Evolutionary conservation across 2,888 invertebrate species (phyloP).

Genomic region (Hydrotaea cyrtoneurina): DNA sequence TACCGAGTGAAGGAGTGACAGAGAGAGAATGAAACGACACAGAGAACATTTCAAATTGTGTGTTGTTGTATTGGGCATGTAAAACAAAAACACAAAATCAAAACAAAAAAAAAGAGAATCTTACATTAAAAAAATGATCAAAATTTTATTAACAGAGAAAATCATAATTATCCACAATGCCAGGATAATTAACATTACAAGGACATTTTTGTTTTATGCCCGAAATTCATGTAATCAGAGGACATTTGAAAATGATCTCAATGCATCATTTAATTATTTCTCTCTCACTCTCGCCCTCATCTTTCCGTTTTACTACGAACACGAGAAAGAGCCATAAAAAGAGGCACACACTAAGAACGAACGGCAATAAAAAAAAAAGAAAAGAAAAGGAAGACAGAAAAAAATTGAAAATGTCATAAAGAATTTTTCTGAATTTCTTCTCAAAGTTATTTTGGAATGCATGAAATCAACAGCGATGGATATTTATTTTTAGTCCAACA

Average conservation of each 20-base stretch:
- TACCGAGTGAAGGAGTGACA: not conserved
- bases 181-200: too few relatives aligned
- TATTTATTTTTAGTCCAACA: slow-evolving; percentile 35
- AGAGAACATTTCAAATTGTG: too few relatives aligned
- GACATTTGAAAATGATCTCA: not conserved
- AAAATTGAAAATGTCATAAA: slow-evolving; percentile 27
- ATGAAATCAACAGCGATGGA: slow-evolving; percentile 13
- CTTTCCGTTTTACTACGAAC: not conserved
- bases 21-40: not conserved
- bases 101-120: slow-evolving; percentile 49
- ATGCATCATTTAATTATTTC: not conserved
- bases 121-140: slow-evolving; percentile 3
- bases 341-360: not conserved
- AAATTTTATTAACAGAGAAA: too few relatives aligned
- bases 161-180: too few relatives aligned
- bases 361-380: not conserved
- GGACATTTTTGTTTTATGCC: not conserved
- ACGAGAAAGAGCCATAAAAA: not conserved
- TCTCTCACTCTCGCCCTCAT: not conserved
- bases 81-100: slow-evolving; percentile 57
- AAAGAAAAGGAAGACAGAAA: not conserved
- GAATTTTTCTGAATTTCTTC: not conserved
- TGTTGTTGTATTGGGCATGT: not conserved
- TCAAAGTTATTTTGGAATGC: slow-evolving; percentile 39
- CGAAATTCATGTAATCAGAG: not conserved